Evolutionary conservation across 64 coral and sea anemone species (phyloP).

Genomic region (Stylophora pistillata): DNA sequence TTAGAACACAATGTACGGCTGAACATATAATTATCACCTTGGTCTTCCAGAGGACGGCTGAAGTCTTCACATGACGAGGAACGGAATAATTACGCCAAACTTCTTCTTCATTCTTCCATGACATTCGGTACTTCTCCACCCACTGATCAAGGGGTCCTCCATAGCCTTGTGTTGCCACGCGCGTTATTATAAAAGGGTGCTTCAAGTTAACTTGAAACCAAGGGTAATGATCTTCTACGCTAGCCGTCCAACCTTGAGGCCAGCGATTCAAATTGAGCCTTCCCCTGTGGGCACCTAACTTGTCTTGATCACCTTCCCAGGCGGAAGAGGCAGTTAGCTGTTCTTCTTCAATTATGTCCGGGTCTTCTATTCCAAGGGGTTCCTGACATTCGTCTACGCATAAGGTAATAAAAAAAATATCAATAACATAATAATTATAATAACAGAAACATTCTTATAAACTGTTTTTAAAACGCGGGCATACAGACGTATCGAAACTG

Average conservation of each 20-base stretch:
- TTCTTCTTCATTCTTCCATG: conserved; percentile 40
- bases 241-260: conserved; percentile 73
- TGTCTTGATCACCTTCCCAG: conserved; percentile 30
- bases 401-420: not conserved
- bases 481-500: no score
- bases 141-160: conserved; percentile 58
- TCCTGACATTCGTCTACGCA: conserved; percentile 60
- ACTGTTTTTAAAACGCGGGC: no score
- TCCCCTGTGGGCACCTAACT: conserved; percentile 46
- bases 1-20: not conserved
- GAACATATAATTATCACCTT: conserved; percentile 27
- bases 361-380: conserved; percentile 60
- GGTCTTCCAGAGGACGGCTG: conserved; percentile 24
- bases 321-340: conserved; percentile 62
- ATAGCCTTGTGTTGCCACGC: conserved; percentile 69
- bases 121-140: conserved; percentile 59
- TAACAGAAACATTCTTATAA: no score
- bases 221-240: conserved; percentile 27
- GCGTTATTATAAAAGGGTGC: conserved; percentile 43
- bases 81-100: conserved; percentile 33
- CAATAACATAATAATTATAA: not conserved
- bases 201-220: conserved; percentile 62
- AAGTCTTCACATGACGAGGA: not conserved
- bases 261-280: conserved; percentile 53
- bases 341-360: conserved; percentile 41